Percentiles rank a stretch among this genome's conserved stretches.
These are phyloP conservation scores for Pemphredon lugubris DNA, from an alignment of 2,888 invertebrate genomes.

Conservation along the genomic window DNA sequence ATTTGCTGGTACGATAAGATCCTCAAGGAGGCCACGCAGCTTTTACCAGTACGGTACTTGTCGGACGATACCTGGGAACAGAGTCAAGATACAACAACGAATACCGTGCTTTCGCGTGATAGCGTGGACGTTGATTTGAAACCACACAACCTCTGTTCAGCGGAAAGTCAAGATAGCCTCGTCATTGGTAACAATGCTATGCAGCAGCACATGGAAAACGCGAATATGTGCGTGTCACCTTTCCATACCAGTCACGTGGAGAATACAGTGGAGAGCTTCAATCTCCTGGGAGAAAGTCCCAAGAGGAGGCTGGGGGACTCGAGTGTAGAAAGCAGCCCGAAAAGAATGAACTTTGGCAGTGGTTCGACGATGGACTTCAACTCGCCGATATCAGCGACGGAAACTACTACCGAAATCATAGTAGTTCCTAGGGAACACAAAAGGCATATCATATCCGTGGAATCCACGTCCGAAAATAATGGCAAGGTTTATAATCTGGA, in stretches of 20 bases:
- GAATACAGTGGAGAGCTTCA: constrained; percentile 70
- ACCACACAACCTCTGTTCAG: constrained; percentile 57
- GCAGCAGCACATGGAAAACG: constrained; percentile 63
- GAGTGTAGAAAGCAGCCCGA: constrained; percentile 76
- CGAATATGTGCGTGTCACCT: constrained; percentile 71
- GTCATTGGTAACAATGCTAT: constrained; percentile 61
- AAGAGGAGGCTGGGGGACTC: constrained; percentile 75
- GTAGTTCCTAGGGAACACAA: constrained; percentile 30
- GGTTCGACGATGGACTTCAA: constrained; percentile 47
- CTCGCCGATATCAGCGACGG: constrained; percentile 13
- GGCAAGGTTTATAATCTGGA: constrained; percentile 73
- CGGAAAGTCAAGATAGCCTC: constrained; percentile 69
- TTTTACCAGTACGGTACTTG: constrained; percentile 78
- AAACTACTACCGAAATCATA: constrained; percentile 10
- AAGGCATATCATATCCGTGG: constrained; percentile 69
- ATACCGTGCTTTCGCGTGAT: constrained; percentile 72
- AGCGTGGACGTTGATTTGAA: constrained; percentile 69
- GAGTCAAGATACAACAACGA: constrained; percentile 76
- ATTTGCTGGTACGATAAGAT: constrained; percentile 82
- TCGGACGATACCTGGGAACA: constrained; percentile 77
- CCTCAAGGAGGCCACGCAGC: constrained; percentile 81
- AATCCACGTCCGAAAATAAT: constrained; percentile 71
- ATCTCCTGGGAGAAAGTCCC: constrained; percentile 73
- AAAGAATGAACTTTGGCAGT: constrained; percentile 69
- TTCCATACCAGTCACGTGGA: constrained; percentile 73